Evolutionary conservation across 2,888 invertebrate species (phyloP), one percentile per base, ranked within the genome.

Genomic region (Troides aeacus): DNA sequence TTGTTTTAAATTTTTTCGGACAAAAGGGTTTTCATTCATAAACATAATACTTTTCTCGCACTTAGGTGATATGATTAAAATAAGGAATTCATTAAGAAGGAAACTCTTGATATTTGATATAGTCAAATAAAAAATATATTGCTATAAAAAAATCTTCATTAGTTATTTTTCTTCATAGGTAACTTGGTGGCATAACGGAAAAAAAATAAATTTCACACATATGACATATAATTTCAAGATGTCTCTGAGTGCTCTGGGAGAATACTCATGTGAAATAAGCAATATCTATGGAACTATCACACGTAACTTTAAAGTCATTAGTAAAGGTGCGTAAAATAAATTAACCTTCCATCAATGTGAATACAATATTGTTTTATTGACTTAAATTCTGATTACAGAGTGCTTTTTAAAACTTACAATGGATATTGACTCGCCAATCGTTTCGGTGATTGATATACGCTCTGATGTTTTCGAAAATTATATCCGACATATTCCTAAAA

Each of bases 261-360:
- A 70, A n/a, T 88, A 84, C 64, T 75, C 73, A 1, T 89, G 88
- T 71, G 72, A 79, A 39, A 82, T 84, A 0, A 77, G 71, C 24
- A 89, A 89, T 72, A 65, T 68, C 0, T 81, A 78, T 61, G 88
- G 88, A 30, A 77, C 63, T 53, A 79, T 83, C 15, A 73, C 60
- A 18, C 78, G 86, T 30, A 73, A 75, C 15, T 87, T 84, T 68
- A 75, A 76, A 3, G 75, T 87, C 39, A 64, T 73, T n/a, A 73
- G 78, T 6, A 62, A 50, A 74, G 83, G 86, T 86, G 69, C 70
- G 71, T 65, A 63, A 12, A 23, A 39, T 21, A 42, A n/a, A 6
- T 60, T 60, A 36, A 17, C 36, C 12, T 24, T 30, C 18, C 36
- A 36, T 3, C 17, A 23, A 24, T 30, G 30, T 24, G 24, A 24